These are phyloP conservation scores for Odontamblyopus lacepedii DNA, from an alignment of 2,797 vertebrate genomes.

Conservation along the genomic window DNA sequence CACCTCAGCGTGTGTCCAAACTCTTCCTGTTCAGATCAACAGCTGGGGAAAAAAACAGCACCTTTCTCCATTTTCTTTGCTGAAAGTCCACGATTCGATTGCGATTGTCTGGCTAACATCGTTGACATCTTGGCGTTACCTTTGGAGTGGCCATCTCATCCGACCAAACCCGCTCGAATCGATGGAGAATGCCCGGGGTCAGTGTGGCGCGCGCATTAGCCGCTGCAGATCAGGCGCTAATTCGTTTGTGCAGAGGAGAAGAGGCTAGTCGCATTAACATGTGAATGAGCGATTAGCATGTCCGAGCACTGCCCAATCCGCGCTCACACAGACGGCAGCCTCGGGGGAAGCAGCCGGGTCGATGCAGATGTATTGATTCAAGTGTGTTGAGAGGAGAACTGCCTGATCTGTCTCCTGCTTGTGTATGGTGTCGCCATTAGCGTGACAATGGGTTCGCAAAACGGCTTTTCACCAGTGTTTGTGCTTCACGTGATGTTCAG, in stretches of 20 bases:
- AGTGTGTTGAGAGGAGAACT: constrained; percentile 5
- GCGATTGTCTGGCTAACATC: background rate
- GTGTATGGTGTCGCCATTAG: background rate
- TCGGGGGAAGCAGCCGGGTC: constrained; percentile 20
- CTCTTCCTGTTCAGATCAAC: background rate
- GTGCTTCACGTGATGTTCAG: background rate
- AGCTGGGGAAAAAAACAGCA: too few relatives aligned
- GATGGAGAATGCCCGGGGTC: constrained; percentile 39
- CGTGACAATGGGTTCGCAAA: background rate
- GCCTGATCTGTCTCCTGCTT: background rate
- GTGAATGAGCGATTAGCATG: constrained; percentile 41
- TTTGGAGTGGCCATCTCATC: constrained; percentile 31
- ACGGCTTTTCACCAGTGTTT: background rate
- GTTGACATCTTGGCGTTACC: background rate
- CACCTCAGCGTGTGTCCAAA: background rate
- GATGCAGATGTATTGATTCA: constrained; percentile 40
- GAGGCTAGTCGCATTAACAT: constrained; percentile 40
- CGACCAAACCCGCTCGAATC: constrained; percentile 49
- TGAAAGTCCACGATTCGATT: background rate
- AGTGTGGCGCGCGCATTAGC: constrained; percentile 44
- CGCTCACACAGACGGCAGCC: constrained; percentile 13
- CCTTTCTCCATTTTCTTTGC: background rate
- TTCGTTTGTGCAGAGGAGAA: constrained; percentile 56
- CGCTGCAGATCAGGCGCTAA: constrained; percentile 48
- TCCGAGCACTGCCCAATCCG: constrained; percentile 26